phyloP scores from a whole-genome alignment of 2,797 vertebrate species.

The Decapterus maruadsi region DNA sequence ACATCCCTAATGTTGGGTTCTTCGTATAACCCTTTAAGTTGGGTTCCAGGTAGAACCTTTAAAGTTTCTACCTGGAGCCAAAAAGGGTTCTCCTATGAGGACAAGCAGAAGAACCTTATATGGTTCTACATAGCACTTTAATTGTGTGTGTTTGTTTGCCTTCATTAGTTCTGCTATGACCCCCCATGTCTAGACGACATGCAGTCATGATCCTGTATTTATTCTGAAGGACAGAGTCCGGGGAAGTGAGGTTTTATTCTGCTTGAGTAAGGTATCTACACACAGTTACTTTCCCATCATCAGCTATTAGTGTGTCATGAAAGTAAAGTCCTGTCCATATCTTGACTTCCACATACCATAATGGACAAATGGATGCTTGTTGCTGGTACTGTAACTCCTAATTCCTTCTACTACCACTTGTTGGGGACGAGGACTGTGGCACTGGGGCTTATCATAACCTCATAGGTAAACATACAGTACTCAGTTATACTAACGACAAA shows the following conservation, averaged over 20 bases:
- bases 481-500: slow-evolving; percentile 2
- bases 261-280: not conserved
- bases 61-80: no score
- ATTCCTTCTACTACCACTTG: not conserved
- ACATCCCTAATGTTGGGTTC: no score
- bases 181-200: no score
- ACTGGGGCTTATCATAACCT: not conserved
- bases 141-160: no score
- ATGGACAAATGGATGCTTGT: not conserved
- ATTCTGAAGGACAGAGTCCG: not conserved
- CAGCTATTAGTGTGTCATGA: not conserved
- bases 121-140: no score
- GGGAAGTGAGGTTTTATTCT: not conserved
- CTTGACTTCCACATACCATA: not conserved
- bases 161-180: no score
- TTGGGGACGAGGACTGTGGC: not conserved
- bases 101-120: no score
- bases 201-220: not conserved
- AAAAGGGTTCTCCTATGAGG: no score
- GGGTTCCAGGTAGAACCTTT: no score
- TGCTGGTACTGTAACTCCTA: not conserved
- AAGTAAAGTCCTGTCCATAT: not conserved
- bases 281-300: not conserved
- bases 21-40: no score
- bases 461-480: not conserved